Percentiles rank a stretch among this genome's conserved stretches.
Conservation (phyloP, 2,888 invertebrate genomes). For the Pterostichus niger region DNA sequence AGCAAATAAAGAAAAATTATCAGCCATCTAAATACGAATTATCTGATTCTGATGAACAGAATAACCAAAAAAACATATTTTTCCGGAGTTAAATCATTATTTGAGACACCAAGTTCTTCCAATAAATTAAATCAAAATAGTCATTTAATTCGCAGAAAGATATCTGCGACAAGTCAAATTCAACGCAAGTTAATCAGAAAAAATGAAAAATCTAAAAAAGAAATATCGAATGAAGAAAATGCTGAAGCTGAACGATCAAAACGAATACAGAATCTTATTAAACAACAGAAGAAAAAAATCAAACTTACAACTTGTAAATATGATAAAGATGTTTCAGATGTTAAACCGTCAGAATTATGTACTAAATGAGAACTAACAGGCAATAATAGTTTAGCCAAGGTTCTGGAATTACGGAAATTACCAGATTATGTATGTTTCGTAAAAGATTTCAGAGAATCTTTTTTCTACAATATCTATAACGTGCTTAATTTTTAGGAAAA, state of each 20-base stretch:
- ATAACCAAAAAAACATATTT: too few relatives aligned
- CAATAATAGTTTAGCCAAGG: background rate
- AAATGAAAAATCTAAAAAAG: background rate
- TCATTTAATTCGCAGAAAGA: too few relatives aligned
- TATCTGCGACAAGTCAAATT: too few relatives aligned
- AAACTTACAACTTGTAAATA: background rate
- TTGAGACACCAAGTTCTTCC: background rate
- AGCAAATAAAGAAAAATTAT: background rate
- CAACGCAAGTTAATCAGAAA: too few relatives aligned
- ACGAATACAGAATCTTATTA: background rate
- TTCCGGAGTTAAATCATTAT: too few relatives aligned
- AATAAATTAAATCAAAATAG: background rate
- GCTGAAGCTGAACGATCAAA: constrained; percentile 4
- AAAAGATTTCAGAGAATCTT: too few relatives aligned
- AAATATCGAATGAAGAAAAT: background rate
- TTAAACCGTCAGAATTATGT: too few relatives aligned
- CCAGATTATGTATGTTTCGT: constrained; percentile 42
- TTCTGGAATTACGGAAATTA: constrained; percentile 15
- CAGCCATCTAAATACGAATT: background rate
- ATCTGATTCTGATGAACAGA: too few relatives aligned
- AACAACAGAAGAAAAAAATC: constrained; percentile 22
- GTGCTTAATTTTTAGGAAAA: constrained; percentile 63
- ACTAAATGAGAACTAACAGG: background rate
- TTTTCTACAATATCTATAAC: too few relatives aligned
- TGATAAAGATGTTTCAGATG: too few relatives aligned